Evolutionary conservation across 2,888 invertebrate genomes (phyloP).

Genomic region (Eustalomyia histrio): DNA sequence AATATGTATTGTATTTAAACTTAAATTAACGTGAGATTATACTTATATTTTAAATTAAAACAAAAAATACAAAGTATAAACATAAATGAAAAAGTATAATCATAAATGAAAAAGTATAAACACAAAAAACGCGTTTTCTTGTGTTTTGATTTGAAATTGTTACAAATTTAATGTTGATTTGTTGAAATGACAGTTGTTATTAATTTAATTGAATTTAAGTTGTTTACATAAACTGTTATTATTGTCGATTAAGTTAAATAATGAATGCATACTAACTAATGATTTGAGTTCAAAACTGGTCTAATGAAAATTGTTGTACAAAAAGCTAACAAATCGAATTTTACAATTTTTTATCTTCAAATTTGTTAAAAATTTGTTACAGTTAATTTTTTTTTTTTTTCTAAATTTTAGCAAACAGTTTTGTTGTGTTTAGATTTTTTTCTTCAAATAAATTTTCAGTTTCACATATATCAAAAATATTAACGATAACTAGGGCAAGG

Average conservation of each 20-base stretch:
- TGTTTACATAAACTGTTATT: conserved; percentile 55
- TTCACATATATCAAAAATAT: too few relatives aligned
- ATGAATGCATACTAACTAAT: neutral
- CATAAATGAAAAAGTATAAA: neutral
- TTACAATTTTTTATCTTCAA: too few relatives aligned
- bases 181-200: conserved; percentile 36
- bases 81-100: neutral
- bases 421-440: too few relatives aligned
- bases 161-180: conserved; percentile 49
- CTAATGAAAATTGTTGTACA: neutral
- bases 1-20: conserved; percentile 37
- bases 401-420: too few relatives aligned
- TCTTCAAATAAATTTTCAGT: too few relatives aligned
- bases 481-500: too few relatives aligned
- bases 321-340: too few relatives aligned
- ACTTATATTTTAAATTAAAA: conserved; percentile 22
- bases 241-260: neutral
- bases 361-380: too few relatives aligned
- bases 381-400: too few relatives aligned
- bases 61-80: conserved; percentile 4
- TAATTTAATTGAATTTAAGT: conserved; percentile 37
- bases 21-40: conserved; percentile 57
- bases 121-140: conserved; percentile 55
- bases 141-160: conserved; percentile 61
- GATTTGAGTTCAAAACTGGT: neutral